Base-by-base conservation (phyloP, 2,113 vertebrate species). In the Coturnix japonica region DNA sequence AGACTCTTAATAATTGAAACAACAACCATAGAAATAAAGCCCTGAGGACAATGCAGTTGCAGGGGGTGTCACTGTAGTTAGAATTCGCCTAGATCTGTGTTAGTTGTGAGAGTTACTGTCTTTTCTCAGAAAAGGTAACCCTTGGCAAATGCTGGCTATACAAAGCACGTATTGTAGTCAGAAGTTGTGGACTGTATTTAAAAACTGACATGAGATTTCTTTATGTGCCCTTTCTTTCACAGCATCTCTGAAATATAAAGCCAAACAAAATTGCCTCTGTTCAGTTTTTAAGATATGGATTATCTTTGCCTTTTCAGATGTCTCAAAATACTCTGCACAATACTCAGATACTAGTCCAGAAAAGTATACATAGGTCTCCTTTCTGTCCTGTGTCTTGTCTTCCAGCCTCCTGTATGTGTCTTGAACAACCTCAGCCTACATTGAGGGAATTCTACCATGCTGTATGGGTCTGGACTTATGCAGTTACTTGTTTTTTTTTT, bases 51-150 rank as follows among this genome's bases (percentile, higher is more conserved):
- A 41, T 33, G 39, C 9, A 79, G 31, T 90, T 93, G 51, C 69
- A 85, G 60, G 74, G 56, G 69, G 15, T 88, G 64, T 91, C 39
- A 83, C 71, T 91, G 85, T 82, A 51, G 37, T 59, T 64, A 71
- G 44, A 18, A 35, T 56, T 80, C 82, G 72, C 90, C 67, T 74
- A 72, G 37, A 89, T 71, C 89, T 86, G 19, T 47, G 26, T 86
- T n/a, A 35, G 20, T 69, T 66, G n/a, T 20, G 49, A 85, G 49
- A 85, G 30, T 91, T 72, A 44, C 18, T 89, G 81, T 82, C 33
- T 80, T 87, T 94, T 73, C 75, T 87, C 54, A 85, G 81, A 74
- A 44, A n/a, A 85, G 67, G 31, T 79, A 78, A 54, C 57, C 85
- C 54, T 82, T 77, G 71, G 63, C 54, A 87, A 92, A 54, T 1